Conservation (phyloP, 2,888 invertebrate genomes). For the Allophyes oxyacanthae region DNA sequence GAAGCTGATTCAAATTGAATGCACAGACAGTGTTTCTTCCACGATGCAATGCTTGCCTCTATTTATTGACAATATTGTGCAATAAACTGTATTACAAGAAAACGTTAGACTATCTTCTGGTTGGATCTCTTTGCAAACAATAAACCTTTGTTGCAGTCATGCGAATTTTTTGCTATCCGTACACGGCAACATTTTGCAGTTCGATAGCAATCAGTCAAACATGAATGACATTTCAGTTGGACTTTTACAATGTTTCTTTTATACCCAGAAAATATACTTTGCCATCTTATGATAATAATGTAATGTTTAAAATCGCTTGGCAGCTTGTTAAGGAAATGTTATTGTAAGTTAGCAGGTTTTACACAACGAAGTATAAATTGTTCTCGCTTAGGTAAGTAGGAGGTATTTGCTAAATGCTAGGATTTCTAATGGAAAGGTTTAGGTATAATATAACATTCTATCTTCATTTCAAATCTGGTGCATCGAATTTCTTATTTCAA, state of each 20-base stretch:
- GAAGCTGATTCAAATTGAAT: conserved; percentile 28
- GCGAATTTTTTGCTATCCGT: conserved; percentile 62
- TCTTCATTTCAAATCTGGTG: conserved; percentile 8
- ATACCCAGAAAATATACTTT: conserved; percentile 4
- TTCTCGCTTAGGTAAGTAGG: conserved; percentile 53
- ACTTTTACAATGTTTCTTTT: conserved; percentile 38
- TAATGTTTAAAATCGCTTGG: conserved; percentile 27
- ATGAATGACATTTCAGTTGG: conserved; percentile 73
- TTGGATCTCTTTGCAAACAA: conserved; percentile 47
- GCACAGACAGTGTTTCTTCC: conserved; percentile 15
- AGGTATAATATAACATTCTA: conserved; percentile 18
- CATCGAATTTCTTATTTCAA: background rate
- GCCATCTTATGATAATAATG: conserved; percentile 17
- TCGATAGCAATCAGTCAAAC: conserved; percentile 78
- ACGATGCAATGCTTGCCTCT: conserved; percentile 21
- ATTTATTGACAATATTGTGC: conserved; percentile 46
- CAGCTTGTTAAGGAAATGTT: conserved; percentile 11
- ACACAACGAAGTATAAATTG: conserved; percentile 48
- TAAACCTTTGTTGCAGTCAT: conserved; percentile 53
- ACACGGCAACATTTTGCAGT: conserved; percentile 62
- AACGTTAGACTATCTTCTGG: conserved; percentile 36
- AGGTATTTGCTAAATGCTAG: conserved; percentile 54
- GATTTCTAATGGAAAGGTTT: conserved; percentile 49
- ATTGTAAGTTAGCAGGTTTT: conserved; percentile 29
- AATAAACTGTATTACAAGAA: conserved; percentile 50